Evolutionary conservation across 2,797 vertebrate species (phyloP), one percentile per base, ranked within the genome.

Genomic region (Dallia pectoralis): DNA sequence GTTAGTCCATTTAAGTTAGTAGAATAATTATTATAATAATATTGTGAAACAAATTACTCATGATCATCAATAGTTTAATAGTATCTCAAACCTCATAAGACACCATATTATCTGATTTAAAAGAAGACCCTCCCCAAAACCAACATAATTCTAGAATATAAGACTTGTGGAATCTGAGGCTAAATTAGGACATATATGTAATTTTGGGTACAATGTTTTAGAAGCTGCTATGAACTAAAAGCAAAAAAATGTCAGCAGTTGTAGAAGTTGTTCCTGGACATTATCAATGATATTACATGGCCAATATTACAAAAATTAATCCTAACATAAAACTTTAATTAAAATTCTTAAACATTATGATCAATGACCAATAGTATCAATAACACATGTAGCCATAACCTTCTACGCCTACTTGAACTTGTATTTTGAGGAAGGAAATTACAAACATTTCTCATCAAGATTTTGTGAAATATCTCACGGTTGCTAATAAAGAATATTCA

Each of bases 341-440:
- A 40, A 40, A 40, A 2, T 40, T 40, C 36, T 7, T 40, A 40
- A 40, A 40, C 6, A 9, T 40, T 40, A 40, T 44, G 40, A 9
- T 2, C 11, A 44, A 44, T 12, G 14, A 44, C 11, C 40, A 40
- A 1, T 7, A 7, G 40, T 5, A 40, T 40, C 40, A 40, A 40
- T 40, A 1, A 65, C 1, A 9, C 4, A 64, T 65, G 29, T 1
- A 22, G 11, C 25, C 0, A 67, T 61, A 25, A 74, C 68, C 11
- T 11, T 19, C n/a, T 5, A 16, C 29, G 27, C 0, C 7, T 53
- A 68, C 65, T 48, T 64, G 67, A 32, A 74, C 59, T 1, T 40
- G 64, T 48, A 51, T 56, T 85, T 74, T 71, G 44, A 79, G 76
- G 73, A 86, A 82, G 68, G 27, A 8, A 71, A 32, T n/a, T 12